Percentiles rank a stretch among this genome's conserved stretches.
phyloP scores from a whole-genome alignment of 2,797 vertebrate genomes.

The Nothura maculosa region DNA sequence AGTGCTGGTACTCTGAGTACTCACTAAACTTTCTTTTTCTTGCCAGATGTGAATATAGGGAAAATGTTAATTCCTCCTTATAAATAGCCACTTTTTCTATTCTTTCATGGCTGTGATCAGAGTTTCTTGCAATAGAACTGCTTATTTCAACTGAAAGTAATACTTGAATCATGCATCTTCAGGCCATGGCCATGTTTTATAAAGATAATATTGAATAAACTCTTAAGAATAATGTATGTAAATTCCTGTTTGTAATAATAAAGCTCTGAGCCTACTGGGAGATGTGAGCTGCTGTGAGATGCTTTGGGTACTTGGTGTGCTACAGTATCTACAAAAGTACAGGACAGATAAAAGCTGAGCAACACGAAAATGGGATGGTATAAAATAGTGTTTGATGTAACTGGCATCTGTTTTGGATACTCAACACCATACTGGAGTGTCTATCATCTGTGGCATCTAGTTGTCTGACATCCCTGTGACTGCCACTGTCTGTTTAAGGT shows the following conservation, averaged over 20 bases:
- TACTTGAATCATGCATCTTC: neutral
- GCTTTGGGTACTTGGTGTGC: neutral
- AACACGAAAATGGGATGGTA: neutral
- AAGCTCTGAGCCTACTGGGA: neutral
- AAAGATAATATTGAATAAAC: neutral
- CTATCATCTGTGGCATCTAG: neutral
- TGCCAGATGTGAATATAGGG: neutral
- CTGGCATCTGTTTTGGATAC: neutral
- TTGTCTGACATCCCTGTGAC: neutral
- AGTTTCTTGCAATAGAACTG: neutral
- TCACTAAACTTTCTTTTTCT: neutral
- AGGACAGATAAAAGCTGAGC: neutral
- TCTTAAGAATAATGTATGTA: neutral
- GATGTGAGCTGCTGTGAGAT: neutral
- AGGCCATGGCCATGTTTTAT: neutral
- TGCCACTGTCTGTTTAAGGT: neutral
- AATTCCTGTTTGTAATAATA: neutral
- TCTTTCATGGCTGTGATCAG: neutral
- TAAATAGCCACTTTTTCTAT: neutral
- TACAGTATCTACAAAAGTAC: accelerated
- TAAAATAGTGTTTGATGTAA: neutral
- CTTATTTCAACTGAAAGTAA: neutral
- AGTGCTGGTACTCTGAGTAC: neutral
- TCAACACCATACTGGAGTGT: no score
- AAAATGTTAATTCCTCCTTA: neutral